Evolutionary conservation across 2,888 invertebrate species (phyloP), one percentile per base, ranked within the genome.

Genomic region (Poecilus cupreus): DNA sequence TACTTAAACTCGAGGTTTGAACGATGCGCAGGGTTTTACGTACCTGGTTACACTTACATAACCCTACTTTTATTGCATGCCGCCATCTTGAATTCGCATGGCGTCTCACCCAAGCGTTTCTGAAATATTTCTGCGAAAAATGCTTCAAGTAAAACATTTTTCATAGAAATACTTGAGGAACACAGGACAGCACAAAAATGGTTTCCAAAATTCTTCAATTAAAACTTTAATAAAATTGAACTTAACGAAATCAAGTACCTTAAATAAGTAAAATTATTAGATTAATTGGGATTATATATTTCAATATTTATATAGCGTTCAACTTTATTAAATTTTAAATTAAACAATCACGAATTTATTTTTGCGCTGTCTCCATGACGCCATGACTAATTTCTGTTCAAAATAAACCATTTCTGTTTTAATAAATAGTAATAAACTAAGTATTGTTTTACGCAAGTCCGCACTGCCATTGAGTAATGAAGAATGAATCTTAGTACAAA

Each of bases 41-140:
- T 80, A 72, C 70, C 77, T 70, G 80, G 46, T 80, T 54, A 72
- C 57, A 79, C 18, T 26, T 26, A 22, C 46, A n/a, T 46, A n/a
- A n/a, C n/a, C n/a, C n/a, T n/a, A 46, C 46, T 46, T 46, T 46
- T 46, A 46, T 0, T 46, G 46, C 46, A 46, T 46, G 10, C 46
- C 46, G 46, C 46, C 46, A 46, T 46, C n/a, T 46, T 46, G 46
- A 4, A 32, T 13, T 11, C 8, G n/a, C 46, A 46, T 46, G 46
- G 46, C 46, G n/a, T 46, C 46, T 26, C 5, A 26, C 26, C 5
- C 26, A 3, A 3, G 3, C 5, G 5, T 3, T 32, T 32, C 32
- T 32, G 32, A 32, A 6, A 32, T 37, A 32, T 32, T 32, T 26
- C 3, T 26, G 2, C 8, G 8, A 6, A 32, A 32, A 32, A 32